phyloP scores from a whole-genome alignment of 2,797 vertebrate species.

The Aldrovandia affinis region DNA sequence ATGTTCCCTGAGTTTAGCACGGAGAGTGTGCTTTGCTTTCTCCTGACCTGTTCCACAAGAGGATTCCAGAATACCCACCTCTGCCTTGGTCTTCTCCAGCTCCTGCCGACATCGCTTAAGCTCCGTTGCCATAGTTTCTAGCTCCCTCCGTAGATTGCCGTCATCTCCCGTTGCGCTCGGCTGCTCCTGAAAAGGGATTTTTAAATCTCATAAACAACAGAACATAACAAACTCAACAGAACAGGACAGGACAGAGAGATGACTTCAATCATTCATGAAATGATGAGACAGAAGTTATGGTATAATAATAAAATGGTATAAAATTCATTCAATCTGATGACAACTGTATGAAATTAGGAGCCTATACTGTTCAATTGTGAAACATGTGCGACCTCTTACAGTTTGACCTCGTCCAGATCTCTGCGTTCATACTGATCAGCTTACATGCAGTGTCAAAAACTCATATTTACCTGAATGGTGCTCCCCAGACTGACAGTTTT shows the following conservation, averaged over 20 bases:
- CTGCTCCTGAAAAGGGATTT: constrained; percentile 23
- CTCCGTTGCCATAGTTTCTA: constrained; percentile 53
- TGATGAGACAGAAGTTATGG: background rate
- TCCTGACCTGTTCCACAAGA: no score
- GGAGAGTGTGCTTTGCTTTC: no score
- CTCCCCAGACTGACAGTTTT: constrained; percentile 39
- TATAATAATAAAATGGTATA: background rate
- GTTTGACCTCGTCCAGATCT: background rate
- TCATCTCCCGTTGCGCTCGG: constrained; percentile 45
- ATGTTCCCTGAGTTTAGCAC: no score
- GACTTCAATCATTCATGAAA: no score
- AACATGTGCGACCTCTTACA: background rate
- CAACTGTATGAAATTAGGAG: background rate
- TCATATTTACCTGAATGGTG: constrained; percentile 54
- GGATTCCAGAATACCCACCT: constrained; percentile 58
- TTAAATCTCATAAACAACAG: no score
- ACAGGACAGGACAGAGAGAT: no score
- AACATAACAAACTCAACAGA: no score
- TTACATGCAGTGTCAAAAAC: background rate
- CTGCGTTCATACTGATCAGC: background rate
- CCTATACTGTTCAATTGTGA: background rate
- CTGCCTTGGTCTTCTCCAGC: constrained; percentile 63
- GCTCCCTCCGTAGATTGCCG: constrained; percentile 50
- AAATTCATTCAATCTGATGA: no score
- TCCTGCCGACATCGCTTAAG: constrained; percentile 62